Base-by-base conservation (phyloP, 1,140 invertebrate genomes). In the Brachionus asplanchnoidis region DNA sequence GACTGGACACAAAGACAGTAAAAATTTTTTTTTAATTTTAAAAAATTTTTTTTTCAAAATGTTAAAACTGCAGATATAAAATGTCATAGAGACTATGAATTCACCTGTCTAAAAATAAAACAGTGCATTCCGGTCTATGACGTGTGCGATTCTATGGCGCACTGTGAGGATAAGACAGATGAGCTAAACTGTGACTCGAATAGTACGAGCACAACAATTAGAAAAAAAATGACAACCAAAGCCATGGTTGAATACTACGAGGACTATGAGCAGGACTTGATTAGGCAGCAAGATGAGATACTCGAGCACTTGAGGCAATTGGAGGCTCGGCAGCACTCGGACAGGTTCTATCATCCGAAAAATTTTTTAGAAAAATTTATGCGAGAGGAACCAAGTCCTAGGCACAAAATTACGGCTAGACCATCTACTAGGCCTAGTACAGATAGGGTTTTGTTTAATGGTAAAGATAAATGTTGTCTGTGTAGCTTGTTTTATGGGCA, bases 41-140 rank as follows among this genome's bases (percentile, higher is more conserved):
- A 56, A 20, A 23, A 23, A 36, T 23, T 60, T 1, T 9, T 26
- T 80, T 20, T 14, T 20, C 2, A 53, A 36, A 36, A 14, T 5
- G 53, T 14, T 50, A 80, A 53, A 80, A 40, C 53, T 23, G 20
- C 75, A 46, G 50, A 50, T 40, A 46, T 28, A 17, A 78, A 40
- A n/a, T 78, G 75, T 78, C 28, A 78, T 36, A 50, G 14, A 80
- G 50, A 80, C 12, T 80, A 53, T 80, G 78, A 80, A 20, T 80
- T 80, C 40, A 80, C 78, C 26, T 80, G 78, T 65, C 9, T 80
- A 14, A 53, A 80, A 36, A 68, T 11, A 12, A 53, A 46, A 36
- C 32, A 66, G 20, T 83, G 80, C 26, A 83, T 83, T 44, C 80
- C 80, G 26, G 68, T 66, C 0, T 83, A 83, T 83, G 80, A 83